Base-by-base conservation (phyloP, 2,888 invertebrate species). In the Rhingia rostrata region DNA sequence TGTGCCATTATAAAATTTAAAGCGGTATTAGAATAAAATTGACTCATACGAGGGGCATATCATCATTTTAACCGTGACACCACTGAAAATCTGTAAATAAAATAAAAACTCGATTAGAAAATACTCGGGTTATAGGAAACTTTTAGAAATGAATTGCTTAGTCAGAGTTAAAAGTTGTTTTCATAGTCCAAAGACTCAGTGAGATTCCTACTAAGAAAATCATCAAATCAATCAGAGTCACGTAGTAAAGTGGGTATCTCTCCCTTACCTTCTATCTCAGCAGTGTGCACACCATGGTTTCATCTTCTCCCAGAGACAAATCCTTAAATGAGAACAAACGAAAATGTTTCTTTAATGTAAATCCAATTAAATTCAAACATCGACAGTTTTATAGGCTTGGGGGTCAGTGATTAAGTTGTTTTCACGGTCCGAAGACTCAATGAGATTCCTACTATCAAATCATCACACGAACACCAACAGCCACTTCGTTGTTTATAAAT, bases 131-230 rank as follows among this genome's bases (percentile, higher is more conserved):
- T 22, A 22, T 22, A 2, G 22, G 1, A 22, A 22, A 22, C 22
- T 1, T 22, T 22, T 22, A 22, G 22, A 22, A 22, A 22, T 32
- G 30, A 9, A 41, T 41, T 14, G 5, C 5, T 35, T 47, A 10
- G 41, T 86, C 86, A 86, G 86, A 78, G 45, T 72, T 30, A 43
- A 60, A 61, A 77, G 12, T 45, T 83, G 14, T 81, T 86, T 86
- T 86, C 86, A 86, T 81, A n/a, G 67, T 86, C 45, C 12, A 60
- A 41, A 32, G 67, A 77, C 74, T 87, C 87, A 87, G 84, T 79
- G 87, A 87, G 87, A 87, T 87, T 87, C 87, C 86, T 84, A 73
- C 86, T 64, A 83, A 77, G 61, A 43, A 58, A 73, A 74, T 22
- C 22, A 22, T 22, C 22, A 22, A 1, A 22, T 22, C 22, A 22